Conservation (phyloP, 1,140 invertebrate genomes). For the Tetramorium simillimum region DNA sequence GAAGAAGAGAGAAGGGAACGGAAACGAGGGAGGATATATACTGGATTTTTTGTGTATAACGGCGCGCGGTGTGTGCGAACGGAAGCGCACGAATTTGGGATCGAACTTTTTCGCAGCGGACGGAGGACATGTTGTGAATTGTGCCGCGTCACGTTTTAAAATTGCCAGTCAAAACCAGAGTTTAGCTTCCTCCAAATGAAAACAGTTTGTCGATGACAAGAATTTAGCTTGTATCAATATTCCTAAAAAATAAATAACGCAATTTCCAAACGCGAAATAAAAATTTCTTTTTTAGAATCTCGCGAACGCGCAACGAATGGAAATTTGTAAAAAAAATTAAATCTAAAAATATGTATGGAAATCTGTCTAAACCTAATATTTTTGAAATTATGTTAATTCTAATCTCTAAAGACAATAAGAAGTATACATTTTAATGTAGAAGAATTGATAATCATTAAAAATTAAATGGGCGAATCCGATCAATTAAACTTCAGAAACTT, state of each 20-base stretch:
- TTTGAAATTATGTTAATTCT: background rate
- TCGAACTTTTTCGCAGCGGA: conserved; percentile 27
- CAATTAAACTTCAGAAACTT: background rate
- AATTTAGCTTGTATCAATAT: background rate
- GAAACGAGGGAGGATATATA: conserved; percentile 3
- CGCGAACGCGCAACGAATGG: background rate
- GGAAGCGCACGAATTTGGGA: conserved; percentile 28
- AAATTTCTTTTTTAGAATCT: background rate
- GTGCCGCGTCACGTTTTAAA: conserved; percentile 10
- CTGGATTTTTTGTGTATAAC: conserved; percentile 35
- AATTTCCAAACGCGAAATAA: conserved; percentile 23
- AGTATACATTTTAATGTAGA: background rate
- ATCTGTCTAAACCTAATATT: background rate
- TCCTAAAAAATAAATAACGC: background rate
- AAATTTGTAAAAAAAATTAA: conserved; percentile 12
- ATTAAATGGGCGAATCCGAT: background rate
- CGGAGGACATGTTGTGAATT: background rate
- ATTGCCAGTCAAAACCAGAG: conserved; percentile 1
- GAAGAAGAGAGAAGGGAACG: background rate
- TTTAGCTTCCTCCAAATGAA: conserved; percentile 3
- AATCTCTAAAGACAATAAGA: background rate
- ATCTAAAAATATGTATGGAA: background rate
- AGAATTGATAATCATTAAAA: background rate
- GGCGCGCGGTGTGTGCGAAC: background rate
- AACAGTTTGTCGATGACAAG: conserved; percentile 1